Base-by-base conservation (phyloP, 2,888 invertebrate species). In the Callinectes sapidus region DNA sequence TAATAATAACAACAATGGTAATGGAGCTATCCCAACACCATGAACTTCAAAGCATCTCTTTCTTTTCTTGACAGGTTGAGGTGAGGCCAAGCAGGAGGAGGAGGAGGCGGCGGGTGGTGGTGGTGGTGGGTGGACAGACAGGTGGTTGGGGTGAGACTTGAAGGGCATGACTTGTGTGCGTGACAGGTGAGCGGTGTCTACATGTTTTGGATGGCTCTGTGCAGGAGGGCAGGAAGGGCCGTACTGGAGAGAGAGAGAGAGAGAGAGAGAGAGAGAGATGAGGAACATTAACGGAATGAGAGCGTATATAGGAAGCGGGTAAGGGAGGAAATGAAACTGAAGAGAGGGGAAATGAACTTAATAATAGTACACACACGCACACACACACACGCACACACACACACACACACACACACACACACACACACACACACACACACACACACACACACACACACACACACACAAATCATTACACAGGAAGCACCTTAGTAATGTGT, bases 401-500 rank as follows among this genome's bases (percentile, higher is more conserved):
- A 71, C 71, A 71, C 71, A 71, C 71, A 71, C 71, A 71, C 71
- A 71, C 71, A 71, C 71, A 71, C 71, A 71, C 71, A 71, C 71
- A 71, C 71, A 71, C 71, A 71, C 71, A 71, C 71, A 71, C 71
- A 71, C 71, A 71, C 71, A 71, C 71, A 71, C 71, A 71, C 71
- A 71, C 71, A 61, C 61, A 61, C 61, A 61, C 61, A 61, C 61
- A 61, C 61, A 61, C 61, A 61, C 61, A 61, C 61, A 61, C 61
- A 61, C 61, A 61, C 61, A 18, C 55, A 55, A 55, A 55, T 61
- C 61, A 61, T 61, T 61, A 61, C 23, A 61, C 61, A 61, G 18
- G 61, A 61, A 61, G 61, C 61, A 16, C 61, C 61, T 61, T 61
- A 61, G 61, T 61, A 61, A 61, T 61, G 23, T 2, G 16, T 61